Evolutionary conservation across 2,888 invertebrate genomes (phyloP), one percentile per base, ranked within the genome.

Genomic region (Steinernema scapterisci): DNA sequence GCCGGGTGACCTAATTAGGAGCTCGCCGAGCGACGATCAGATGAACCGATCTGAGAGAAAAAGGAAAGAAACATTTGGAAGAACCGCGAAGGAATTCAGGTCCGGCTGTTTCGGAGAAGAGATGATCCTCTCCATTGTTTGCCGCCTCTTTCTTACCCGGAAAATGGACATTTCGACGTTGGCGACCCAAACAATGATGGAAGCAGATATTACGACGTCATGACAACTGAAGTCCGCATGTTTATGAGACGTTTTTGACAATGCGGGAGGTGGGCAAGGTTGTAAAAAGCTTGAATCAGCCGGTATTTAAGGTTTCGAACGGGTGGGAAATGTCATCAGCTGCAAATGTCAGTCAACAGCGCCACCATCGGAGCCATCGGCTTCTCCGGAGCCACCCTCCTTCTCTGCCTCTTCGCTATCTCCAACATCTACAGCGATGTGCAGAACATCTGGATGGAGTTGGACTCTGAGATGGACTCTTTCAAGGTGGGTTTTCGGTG

Each of bases 311-410:
- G 31, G 63, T n/a, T 27, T 19, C 25, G 25, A 31, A n/a, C 5
- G 63, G 63, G 27, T 16, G 2, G 21, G 63, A 16, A 31, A 6
- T 16, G 38, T 31, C 63, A 63, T 27, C 63, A 38, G 16, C 38
- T 63, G 63, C n/a, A 25, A 73, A 80, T 81, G 81, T 77, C 79
- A 70, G 76, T 80, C 48, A 73, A 78, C 46, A 75, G 63, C 11
- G 79, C 77, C 46, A 78, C 80, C 45, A 77, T 80, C 76, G 46
- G 78, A 38, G 79, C 81, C 7, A 81, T 78, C 72, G 72, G 76
- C 31, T 75, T 79, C n/a, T 80, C 81, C 1, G 80, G 77, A 7
- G 48, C 79, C 46, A 74, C 80, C 11, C 72, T 81, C 11, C 46
- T 81, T 1, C 72, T 75, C 16, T 77, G 76, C 44, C 73, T 81